Percentiles rank a stretch among this genome's conserved stretches.
Evolutionary conservation across 2,113 vertebrate species (phyloP).

Genomic region (Struthio camelus): DNA sequence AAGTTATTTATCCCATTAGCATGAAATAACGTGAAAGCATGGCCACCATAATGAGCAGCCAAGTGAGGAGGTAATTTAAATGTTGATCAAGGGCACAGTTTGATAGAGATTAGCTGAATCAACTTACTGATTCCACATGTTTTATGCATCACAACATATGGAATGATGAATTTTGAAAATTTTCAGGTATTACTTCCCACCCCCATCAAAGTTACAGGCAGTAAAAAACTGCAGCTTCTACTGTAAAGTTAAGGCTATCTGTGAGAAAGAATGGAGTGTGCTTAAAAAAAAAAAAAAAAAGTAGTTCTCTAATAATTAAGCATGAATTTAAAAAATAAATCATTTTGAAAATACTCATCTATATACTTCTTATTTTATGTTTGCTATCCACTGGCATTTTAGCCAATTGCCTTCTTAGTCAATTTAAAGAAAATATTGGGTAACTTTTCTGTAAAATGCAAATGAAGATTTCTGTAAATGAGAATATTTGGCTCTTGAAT

Average conservation of each 20-base stretch:
- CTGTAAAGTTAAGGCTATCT: not conserved
- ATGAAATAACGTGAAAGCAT: not conserved
- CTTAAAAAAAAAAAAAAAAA: not conserved
- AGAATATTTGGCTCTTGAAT: not conserved
- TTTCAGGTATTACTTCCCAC: not conserved
- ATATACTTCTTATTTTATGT: not conserved
- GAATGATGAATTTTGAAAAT: not conserved
- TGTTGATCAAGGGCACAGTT: not conserved
- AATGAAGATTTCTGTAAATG: not conserved
- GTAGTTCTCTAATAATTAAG: not conserved
- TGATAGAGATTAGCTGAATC: not conserved
- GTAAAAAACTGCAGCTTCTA: not conserved
- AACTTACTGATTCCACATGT: not conserved
- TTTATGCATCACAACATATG: not conserved
- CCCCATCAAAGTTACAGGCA: not conserved
- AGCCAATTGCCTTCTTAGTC: not conserved
- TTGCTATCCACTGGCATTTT: not conserved
- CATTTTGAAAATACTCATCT: not conserved
- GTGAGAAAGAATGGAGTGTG: not conserved
- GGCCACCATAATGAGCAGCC: not conserved
- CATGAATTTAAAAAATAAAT: not conserved
- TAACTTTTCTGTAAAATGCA: not conserved
- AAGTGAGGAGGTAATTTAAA: not conserved
- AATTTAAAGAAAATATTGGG: not conserved
- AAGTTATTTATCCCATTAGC: not conserved